Base-by-base conservation (phyloP, 2,797 vertebrate species). In the Atherinosoma microstoma region DNA sequence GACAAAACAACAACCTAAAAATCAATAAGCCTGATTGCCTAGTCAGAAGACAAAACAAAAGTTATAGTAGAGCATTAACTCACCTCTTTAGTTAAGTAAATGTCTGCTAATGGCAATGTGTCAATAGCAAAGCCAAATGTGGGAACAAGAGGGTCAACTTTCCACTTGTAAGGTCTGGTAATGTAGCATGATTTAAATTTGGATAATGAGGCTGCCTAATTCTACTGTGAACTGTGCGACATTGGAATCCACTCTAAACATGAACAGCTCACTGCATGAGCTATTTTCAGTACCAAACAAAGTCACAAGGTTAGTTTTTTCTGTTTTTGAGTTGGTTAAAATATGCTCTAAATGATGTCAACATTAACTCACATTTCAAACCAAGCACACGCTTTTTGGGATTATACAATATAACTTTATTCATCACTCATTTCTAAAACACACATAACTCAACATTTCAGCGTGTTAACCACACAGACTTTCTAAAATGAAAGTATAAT, bases 401-500 rank as follows among this genome's bases (percentile, higher is more conserved):
- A n/a, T n/a, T n/a, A n/a, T 24, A 58, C 18, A 61, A 29, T 47
- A 61, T 2, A 58, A 9, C 38, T 87, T 84, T 84, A 83, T 86
- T 88, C 0, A 8, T 47, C 1, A 60, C 20, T 51, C 15, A 64
- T 72, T 72, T 66, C 36, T 57, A n/a, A n/a, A 40, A 79, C 47
- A 86, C 53, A 34, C 12, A 49, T 22, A 57, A 65, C 53, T 58
- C 22, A n/a, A 62, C 70, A 56, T 2, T 45, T 22, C 0, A 38
- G 3, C 61, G 65, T 66, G n/a, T 61, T 64, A 71, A 83, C 24
- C 59, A 53, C 6, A 1, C 60, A 57, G 42, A 84, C 87, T 88
- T 91, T 86, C 79, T 68, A 84, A 86, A 88, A 89, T 90, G 74
- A 89, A 89, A 89, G 79, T 61, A 73, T 47, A 24, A 27, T 47